Conservation (phyloP, 35 echinoderm and acorn worm genomes). For the Stichopus chloronotus region DNA sequence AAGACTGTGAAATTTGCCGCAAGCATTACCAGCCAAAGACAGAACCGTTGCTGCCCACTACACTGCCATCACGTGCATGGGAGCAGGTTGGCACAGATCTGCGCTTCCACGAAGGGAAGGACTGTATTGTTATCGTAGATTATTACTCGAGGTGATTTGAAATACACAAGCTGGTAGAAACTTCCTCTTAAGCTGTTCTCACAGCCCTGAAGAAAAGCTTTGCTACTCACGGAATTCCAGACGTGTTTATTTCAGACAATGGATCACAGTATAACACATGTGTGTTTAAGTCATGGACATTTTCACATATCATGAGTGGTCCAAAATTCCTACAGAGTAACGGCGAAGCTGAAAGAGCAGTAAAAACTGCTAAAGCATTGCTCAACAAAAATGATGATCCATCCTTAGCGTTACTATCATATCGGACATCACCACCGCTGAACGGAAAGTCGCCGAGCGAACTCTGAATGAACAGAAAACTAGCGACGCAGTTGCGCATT, state of each 20-base stretch:
- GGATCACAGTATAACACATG: constrained; percentile 49
- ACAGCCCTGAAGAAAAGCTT: constrained; percentile 47
- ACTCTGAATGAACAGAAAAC: background rate
- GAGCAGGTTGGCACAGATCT: constrained; percentile 6
- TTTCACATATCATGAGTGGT: constrained; percentile 37
- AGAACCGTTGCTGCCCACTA: constrained; percentile 40
- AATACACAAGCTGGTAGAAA: background rate
- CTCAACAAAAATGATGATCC: constrained; percentile 41
- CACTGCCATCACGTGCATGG: constrained; percentile 41
- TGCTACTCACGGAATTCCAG: constrained; percentile 42
- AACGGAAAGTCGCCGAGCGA: constrained; percentile 31
- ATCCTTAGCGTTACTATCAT: constrained; percentile 12
- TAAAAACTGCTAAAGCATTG: constrained; percentile 25
- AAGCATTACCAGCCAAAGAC: no score
- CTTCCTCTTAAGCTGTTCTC: background rate
- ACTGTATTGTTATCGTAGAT: constrained; percentile 10
- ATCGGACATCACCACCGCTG: constrained; percentile 39
- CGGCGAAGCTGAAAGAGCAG: constrained; percentile 31
- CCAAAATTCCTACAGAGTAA: constrained; percentile 8
- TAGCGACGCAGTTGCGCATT: background rate
- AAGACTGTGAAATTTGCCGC: no score
- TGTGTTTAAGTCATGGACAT: background rate
- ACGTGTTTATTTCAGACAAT: constrained; percentile 52
- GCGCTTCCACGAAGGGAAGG: background rate
- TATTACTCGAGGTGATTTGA: constrained; percentile 41